Percentiles rank a stretch among this genome's conserved stretches.
phyloP scores from a whole-genome alignment of 2,888 invertebrate species.

The Orthosia gothica region DNA sequence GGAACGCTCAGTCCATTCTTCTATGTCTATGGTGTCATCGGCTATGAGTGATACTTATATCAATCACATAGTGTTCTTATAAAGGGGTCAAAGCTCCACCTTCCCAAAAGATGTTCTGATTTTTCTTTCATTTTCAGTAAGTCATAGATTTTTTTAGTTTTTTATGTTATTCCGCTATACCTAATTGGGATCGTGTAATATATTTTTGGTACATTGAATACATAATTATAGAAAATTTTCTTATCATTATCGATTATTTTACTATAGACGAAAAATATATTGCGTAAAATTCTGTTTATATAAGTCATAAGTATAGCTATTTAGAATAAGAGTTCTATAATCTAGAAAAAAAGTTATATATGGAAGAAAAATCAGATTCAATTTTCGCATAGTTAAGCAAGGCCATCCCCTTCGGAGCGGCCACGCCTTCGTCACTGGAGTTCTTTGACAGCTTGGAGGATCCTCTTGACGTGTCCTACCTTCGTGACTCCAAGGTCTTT shows the following conservation, averaged over 20 bases:
- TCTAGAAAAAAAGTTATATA: conserved; percentile 42
- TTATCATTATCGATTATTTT: conserved; percentile 46
- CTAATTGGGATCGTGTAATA: conserved; percentile 36
- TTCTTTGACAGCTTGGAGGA: conserved; percentile 98
- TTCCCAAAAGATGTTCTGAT: conserved; percentile 57
- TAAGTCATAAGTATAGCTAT: conserved; percentile 39
- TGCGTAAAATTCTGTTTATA: conserved; percentile 38
- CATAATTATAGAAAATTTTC: conserved; percentile 17
- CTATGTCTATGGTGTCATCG: neutral
- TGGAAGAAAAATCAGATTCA: conserved; percentile 67
- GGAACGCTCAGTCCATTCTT: neutral
- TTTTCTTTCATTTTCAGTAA: conserved; percentile 61
- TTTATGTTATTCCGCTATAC: conserved; percentile 16
- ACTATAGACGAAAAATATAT: conserved; percentile 60
- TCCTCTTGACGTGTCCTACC: conserved; percentile 98
- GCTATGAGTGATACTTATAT: conserved; percentile 4
- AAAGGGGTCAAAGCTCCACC: conserved; percentile 48
- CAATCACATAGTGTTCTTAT: conserved; percentile 12
- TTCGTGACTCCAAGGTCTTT: conserved; percentile 98
- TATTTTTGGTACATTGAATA: conserved; percentile 40
- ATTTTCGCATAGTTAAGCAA: conserved; percentile 65
- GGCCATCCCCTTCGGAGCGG: conserved; percentile 90
- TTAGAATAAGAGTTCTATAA: conserved; percentile 51
- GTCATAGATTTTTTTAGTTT: conserved; percentile 10
- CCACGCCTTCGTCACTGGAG: conserved; percentile 89